Conservation (phyloP, 2,888 invertebrate species). For the Malacosoma neustria region DNA sequence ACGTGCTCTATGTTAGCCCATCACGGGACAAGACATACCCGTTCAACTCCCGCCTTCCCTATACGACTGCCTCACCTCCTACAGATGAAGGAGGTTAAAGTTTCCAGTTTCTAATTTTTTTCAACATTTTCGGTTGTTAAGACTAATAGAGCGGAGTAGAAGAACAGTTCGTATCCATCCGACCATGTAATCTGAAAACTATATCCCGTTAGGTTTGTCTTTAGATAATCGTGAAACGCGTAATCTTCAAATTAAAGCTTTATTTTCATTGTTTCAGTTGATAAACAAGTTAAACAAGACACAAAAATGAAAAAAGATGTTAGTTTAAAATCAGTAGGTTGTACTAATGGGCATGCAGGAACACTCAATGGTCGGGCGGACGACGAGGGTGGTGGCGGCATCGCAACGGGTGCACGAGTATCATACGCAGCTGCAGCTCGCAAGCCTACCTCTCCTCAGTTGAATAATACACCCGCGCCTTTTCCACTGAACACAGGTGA, state of each 20-base stretch:
- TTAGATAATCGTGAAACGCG: not conserved
- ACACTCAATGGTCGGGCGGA: slow-evolving; percentile 62
- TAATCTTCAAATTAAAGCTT: not conserved
- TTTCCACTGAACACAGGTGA: slow-evolving; percentile 53
- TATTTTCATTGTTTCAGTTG: slow-evolving; percentile 37
- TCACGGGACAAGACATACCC: slow-evolving; percentile 60
- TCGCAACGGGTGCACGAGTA: slow-evolving; percentile 37
- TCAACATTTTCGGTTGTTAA: not conserved
- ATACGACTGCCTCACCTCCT: slow-evolving; percentile 21
- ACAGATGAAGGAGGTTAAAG: too few relatives aligned
- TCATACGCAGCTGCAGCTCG: slow-evolving; percentile 63
- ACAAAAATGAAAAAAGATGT: slow-evolving; percentile 58
- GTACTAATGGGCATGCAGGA: slow-evolving; percentile 59
- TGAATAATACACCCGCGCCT: slow-evolving; percentile 42
- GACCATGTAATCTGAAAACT: not conserved
- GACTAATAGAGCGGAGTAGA: not conserved
- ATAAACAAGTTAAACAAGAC: slow-evolving; percentile 50
- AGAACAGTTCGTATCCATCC: not conserved
- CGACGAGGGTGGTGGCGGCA: slow-evolving; percentile 57
- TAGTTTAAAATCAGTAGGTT: slow-evolving; percentile 35
- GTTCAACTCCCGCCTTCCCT: slow-evolving; percentile 17
- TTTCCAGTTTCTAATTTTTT: too few relatives aligned
- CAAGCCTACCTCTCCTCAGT: slow-evolving; percentile 56
- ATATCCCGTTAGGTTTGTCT: not conserved
- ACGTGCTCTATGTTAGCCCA: slow-evolving; percentile 62